These are phyloP conservation scores for Coleophora deauratella DNA, from an alignment of 2,888 invertebrate genomes.

Conservation along the genomic window DNA sequence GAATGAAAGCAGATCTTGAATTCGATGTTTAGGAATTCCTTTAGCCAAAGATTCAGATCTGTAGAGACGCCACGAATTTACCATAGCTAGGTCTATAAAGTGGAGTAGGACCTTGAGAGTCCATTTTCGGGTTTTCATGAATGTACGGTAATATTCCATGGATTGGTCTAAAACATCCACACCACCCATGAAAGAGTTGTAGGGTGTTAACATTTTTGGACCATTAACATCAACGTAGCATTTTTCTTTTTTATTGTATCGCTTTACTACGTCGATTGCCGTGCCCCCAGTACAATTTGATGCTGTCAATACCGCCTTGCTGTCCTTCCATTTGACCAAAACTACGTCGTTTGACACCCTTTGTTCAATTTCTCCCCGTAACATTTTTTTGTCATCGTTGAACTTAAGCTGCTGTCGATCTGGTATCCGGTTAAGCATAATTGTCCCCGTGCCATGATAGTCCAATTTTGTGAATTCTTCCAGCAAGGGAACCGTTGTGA, in stretches of 20 bases:
- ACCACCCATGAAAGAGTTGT: constrained; percentile 17
- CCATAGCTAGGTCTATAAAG: constrained; percentile 22
- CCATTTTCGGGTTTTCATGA: constrained; percentile 28
- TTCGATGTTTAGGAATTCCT: not conserved
- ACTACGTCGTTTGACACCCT: constrained; percentile 7
- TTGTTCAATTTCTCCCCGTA: constrained; percentile 13
- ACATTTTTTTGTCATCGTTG: constrained; percentile 15
- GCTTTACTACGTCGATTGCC: constrained; percentile 11
- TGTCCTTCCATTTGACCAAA: constrained; percentile 17
- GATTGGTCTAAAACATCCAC: constrained; percentile 20
- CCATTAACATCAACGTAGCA: constrained; percentile 14
- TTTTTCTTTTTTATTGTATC: constrained; percentile 17
- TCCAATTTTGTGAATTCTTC: constrained; percentile 10
- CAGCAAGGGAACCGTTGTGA: constrained; percentile 14
- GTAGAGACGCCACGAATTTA: constrained; percentile 23
- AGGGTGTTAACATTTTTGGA: constrained; percentile 16
- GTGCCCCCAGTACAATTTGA: constrained; percentile 14
- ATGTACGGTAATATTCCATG: constrained; percentile 4
- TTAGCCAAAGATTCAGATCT: constrained; percentile 7
- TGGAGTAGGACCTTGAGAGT: constrained; percentile 25
- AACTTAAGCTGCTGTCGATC: constrained; percentile 7
- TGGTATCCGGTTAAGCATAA: constrained; percentile 11
- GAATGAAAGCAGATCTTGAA: constrained; percentile 6
- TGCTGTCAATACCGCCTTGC: constrained; percentile 16
- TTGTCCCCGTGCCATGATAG: constrained; percentile 12